Evolutionary conservation across 2,113 vertebrate species (phyloP).

Genomic region (Uropsilus gracilis): DNA sequence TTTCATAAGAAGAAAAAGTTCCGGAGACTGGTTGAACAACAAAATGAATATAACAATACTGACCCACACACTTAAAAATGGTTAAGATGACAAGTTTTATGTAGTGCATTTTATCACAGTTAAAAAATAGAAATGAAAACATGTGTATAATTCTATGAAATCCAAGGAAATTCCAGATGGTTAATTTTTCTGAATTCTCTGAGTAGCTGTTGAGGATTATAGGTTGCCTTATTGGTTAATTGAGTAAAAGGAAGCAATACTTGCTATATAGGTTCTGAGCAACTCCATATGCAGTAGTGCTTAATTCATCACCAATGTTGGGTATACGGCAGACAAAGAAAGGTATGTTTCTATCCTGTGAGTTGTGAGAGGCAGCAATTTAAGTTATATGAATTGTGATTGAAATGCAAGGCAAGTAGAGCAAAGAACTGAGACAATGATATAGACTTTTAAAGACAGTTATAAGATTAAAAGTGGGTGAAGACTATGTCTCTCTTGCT

Average conservation of each 20-base stretch:
- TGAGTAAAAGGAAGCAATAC: background rate
- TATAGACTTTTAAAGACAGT: background rate
- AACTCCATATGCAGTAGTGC: background rate
- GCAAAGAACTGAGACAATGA: background rate
- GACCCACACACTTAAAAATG: background rate
- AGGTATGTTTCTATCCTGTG: background rate
- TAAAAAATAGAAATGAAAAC: constrained; percentile 13
- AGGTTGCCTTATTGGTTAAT: constrained; percentile 6
- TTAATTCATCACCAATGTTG: background rate
- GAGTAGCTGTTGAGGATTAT: background rate
- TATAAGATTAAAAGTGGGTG: background rate
- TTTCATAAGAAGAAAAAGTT: background rate
- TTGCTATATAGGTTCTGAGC: background rate
- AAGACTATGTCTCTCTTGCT: background rate
- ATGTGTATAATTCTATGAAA: background rate
- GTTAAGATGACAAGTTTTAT: background rate
- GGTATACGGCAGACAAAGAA: background rate
- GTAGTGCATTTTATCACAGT: background rate
- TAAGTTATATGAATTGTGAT: background rate
- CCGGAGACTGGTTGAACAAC: background rate
- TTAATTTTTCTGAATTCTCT: constrained; percentile 22
- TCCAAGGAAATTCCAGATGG: background rate
- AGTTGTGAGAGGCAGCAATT: background rate
- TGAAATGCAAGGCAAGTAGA: background rate
- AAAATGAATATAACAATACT: background rate